Conservation (phyloP, 2,888 invertebrate genomes). For the Rotaria macrura region DNA sequence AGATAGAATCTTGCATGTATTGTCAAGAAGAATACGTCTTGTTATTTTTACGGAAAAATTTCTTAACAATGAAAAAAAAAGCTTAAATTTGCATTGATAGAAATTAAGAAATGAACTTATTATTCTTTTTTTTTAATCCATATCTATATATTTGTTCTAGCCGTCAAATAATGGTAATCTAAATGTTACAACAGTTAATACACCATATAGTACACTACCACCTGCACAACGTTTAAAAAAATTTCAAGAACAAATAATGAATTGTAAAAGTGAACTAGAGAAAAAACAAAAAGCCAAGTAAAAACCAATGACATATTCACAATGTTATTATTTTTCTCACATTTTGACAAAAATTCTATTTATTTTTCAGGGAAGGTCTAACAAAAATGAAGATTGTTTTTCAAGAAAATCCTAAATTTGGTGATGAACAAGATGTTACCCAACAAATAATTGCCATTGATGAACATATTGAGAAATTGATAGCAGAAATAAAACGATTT, state of each 20-base stretch:
- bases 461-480: slow-evolving; percentile 19
- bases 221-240: slow-evolving; percentile 17
- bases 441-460: slow-evolving; percentile 20
- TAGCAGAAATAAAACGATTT: slow-evolving; percentile 18
- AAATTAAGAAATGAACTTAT: no score
- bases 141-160: neutral
- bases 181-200: neutral
- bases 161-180: neutral
- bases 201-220: slow-evolving; percentile 2
- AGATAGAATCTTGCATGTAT: neutral
- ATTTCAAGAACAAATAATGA: neutral
- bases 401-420: slow-evolving; percentile 28
- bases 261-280: neutral
- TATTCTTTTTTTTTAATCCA: neutral
- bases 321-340: neutral
- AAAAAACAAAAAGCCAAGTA: slow-evolving; percentile 17
- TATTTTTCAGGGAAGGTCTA: slow-evolving; percentile 17
- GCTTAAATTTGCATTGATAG: no score
- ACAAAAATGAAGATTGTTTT: slow-evolving; percentile 25
- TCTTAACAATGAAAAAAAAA: no score
- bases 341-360: neutral
- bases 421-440: slow-evolving; percentile 25
- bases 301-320: neutral
- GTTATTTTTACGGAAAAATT: neutral
- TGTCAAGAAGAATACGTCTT: neutral